phyloP scores from a whole-genome alignment of 2,113 vertebrate species.

The Mus musculus region DNA sequence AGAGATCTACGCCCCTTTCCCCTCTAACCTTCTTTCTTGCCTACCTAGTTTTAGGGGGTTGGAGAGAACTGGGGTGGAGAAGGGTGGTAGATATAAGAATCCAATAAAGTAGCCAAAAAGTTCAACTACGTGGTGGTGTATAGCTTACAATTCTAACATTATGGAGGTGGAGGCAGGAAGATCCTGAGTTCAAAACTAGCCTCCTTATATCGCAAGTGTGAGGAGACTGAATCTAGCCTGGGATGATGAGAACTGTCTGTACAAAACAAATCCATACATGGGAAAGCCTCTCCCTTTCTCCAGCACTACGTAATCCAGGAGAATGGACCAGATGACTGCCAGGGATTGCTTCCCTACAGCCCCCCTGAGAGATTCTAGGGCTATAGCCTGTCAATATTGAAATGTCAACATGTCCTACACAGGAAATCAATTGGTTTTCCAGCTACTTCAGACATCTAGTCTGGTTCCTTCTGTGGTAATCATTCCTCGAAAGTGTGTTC shows the following conservation, averaged over 20 bases:
- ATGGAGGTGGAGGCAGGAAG: not conserved
- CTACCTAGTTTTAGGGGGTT: too few relatives aligned
- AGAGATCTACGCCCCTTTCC: too few relatives aligned
- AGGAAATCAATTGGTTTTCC: constrained; percentile 58
- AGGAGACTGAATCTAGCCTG: not conserved
- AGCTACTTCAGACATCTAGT: constrained; percentile 47
- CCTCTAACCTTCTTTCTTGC: too few relatives aligned
- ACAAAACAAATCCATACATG: not conserved
- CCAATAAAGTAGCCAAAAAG: not conserved
- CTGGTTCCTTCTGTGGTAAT: constrained; percentile 52
- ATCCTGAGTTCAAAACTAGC: not conserved
- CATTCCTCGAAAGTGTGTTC: constrained; percentile 49
- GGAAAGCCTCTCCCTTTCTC: constrained; percentile 21
- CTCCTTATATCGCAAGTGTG: not conserved
- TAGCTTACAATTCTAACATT: not conserved
- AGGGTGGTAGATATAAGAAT: too few relatives aligned
- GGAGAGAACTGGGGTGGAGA: too few relatives aligned
- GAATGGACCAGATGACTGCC: not conserved
- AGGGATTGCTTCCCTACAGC: constrained; percentile 2
- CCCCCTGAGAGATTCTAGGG: constrained; percentile 14
- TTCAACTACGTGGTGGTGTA: not conserved
- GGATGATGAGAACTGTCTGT: not conserved
- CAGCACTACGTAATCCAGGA: not conserved
- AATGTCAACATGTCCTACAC: not conserved
- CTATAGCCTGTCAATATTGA: constrained; percentile 41